Base-by-base conservation (phyloP, 2,888 invertebrate species). In the Diploptera punctata region DNA sequence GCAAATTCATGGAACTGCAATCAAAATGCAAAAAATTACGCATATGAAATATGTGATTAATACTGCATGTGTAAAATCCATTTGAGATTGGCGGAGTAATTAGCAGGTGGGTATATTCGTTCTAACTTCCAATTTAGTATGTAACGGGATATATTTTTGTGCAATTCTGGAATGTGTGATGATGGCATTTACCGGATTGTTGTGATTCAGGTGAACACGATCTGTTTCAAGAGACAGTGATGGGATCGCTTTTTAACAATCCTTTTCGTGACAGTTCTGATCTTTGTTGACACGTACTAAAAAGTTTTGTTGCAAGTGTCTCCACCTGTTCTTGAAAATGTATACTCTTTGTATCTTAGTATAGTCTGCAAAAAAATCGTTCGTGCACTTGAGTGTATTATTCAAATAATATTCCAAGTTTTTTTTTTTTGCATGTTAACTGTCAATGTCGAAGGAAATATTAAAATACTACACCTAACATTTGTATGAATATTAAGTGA, bases 1-100 rank as follows among this genome's bases (percentile, higher is more conserved):
- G 13, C 26, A 24, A 29, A 57, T 29, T 13, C 26, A 29, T 2
- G 29, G 26, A 57, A 29, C 3, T 29, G 3, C 9, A 13, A 18
- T 57, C n/a, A 57, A 24, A 52, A 21, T 21, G 21, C 21, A 52
- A 52, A 24, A 13, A 5, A 29, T 13, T n/a, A 9, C 44, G 26
- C 9, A 24, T 24, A 4, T 65, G 65, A 65, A 65, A 43, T 26
- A 65, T 65, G 65, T 65, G 24, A 18, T 44, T 26, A 65, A n/a
- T n/a, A n/a, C 16, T 65, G 16, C 16, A 24, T 43, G 47, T 65
- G 29, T 65, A 26, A 47, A 43, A 26, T 26, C 5, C 26, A 61
- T 44, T 47, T 44, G 44, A 47, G 65, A 65, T 65, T 65, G 65
- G 65, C 65, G 65, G 65, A 65, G 18, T 47, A 65, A 65, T n/a